These are phyloP conservation scores for Eulacestoma nigropectus DNA, from an alignment of 2,113 vertebrate species.

Conservation along the genomic window DNA sequence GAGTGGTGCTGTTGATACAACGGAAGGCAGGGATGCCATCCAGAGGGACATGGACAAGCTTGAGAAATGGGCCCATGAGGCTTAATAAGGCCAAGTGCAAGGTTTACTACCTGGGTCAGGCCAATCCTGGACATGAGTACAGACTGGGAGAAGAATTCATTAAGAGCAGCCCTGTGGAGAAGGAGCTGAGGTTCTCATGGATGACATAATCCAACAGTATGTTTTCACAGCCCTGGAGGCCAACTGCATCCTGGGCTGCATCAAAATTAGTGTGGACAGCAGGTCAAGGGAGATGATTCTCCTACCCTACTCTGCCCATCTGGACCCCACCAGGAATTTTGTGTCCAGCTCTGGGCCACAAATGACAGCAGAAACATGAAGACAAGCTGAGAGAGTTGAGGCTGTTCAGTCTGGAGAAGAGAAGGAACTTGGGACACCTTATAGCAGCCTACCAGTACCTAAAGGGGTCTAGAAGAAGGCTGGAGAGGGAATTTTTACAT, in stretches of 20 bases:
- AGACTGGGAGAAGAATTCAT: neutral
- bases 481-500: neutral
- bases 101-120: fast-evolving
- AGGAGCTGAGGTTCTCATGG: neutral
- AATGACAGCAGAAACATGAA: neutral
- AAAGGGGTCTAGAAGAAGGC: neutral
- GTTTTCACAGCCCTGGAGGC: neutral
- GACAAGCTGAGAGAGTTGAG: neutral
- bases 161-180: neutral
- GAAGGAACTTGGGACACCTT: neutral
- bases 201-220: neutral
- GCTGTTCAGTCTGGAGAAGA: neutral
- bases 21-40: neutral
- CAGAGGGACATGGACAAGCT: neutral
- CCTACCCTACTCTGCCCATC: neutral
- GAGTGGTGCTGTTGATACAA: neutral
- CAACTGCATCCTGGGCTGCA: neutral
- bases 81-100: neutral
- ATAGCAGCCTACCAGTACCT: neutral
- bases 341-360: neutral
- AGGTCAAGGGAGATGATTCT: neutral
- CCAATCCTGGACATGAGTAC: neutral
- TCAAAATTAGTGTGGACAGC: neutral
- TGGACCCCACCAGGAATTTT: neutral
- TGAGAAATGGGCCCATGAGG: neutral